phyloP scores from a whole-genome alignment of 2,113 vertebrate genomes.

The Egretta garzetta region DNA sequence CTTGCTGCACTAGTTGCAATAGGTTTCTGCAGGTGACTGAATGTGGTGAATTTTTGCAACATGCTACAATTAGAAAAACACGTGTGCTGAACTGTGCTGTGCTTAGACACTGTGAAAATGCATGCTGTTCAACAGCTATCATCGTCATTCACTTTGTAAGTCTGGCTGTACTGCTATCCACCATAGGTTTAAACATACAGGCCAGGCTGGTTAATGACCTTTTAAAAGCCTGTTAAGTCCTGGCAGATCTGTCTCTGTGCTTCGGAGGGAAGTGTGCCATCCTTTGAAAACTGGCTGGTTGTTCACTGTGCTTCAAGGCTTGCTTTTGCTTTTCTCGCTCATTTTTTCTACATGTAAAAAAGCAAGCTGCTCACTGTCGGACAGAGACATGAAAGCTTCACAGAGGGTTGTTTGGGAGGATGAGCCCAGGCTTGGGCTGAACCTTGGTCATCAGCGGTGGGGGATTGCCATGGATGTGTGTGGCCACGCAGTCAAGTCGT shows the following conservation, averaged over 20 bases:
- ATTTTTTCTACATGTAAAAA: background rate
- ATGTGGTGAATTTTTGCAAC: background rate
- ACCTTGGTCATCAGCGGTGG: background rate
- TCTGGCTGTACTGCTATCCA: background rate
- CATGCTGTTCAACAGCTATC: background rate
- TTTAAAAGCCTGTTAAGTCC: background rate
- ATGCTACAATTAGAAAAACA: background rate
- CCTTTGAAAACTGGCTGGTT: background rate
- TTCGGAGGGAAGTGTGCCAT: background rate
- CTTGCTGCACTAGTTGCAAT: background rate
- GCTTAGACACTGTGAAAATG: background rate
- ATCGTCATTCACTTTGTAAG: background rate
- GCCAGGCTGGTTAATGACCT: background rate
- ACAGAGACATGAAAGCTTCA: background rate
- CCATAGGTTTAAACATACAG: background rate
- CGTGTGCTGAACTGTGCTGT: background rate
- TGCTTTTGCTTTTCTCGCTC: background rate
- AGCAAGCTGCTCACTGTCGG: background rate
- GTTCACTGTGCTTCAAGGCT: background rate
- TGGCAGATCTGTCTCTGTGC: background rate
- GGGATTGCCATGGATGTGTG: accelerated
- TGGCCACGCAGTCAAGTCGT: too few species aligned
- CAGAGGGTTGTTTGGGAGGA: background rate
- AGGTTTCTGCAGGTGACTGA: background rate
- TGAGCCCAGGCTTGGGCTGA: background rate